Base-by-base conservation (phyloP, 2,113 vertebrate genomes). In the Nicator chloris region DNA sequence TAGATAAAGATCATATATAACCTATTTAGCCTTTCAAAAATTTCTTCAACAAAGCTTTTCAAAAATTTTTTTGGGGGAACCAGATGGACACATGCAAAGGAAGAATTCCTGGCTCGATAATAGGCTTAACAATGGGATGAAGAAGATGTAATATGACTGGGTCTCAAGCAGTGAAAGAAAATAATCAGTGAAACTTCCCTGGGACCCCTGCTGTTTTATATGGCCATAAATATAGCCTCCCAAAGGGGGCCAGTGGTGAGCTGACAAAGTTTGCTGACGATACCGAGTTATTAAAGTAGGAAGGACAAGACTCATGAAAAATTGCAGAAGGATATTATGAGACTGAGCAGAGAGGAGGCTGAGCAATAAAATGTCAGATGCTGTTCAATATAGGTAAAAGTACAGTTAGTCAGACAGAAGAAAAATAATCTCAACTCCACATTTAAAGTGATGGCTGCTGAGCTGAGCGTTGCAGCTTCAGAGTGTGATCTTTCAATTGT, bases 251-350 rank as follows among this genome's bases (percentile, higher is more conserved):
- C 35, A 82, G 45, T 57, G 39, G 68, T 61, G 47, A 94, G 60
- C 80, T 83, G 86, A 83, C 86, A 90, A 73, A 92, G 69, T 92
- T 94, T 92, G 51, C 51, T 93, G 91, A 78, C 1, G 2, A 75
- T 81, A 75, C 77, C 13, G 21, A 65, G 72, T 86, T 97, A 93
- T 95, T 92, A 91, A 92, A 95, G 78, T n/a, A 56, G 57, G 72
- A 90, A 95, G 91, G 91, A 94, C 82, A 92, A 86, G 92, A 86
- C 35, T 88, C 51, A 31, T 64, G 77, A 90, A 96, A 91, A 95
- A 93, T 56, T 92, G 83, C 83, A 93, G 69, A 63, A 86, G n/a
- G 60, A 78, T 93, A 72, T 92, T 94, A 86, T 49, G 60, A 94
- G 86, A 81, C 56, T 60, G 73, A 78, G 73, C 73, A 16, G 84